A percentile compares a stretch with the other conserved stretches of the same genome.
phyloP scores from a whole-genome alignment of 2,888 invertebrate genomes.

The Agonopterix subpropinquella region DNA sequence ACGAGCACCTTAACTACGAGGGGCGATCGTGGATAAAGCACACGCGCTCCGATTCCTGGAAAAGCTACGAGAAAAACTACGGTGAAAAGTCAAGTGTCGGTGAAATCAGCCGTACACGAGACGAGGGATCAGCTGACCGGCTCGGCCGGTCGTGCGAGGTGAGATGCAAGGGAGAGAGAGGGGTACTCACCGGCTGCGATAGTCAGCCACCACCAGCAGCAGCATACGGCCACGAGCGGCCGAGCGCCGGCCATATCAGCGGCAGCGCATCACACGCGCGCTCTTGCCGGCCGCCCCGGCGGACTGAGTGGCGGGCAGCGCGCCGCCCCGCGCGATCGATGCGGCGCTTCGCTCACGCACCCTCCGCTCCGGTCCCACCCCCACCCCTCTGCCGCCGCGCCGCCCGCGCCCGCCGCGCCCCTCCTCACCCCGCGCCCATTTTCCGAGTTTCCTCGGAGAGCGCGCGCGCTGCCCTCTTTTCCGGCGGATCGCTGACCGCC shows the following conservation, averaged over 20 bases:
- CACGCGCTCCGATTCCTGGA: conserved; percentile 27
- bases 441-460: conserved; percentile 71
- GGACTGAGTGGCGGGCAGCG: conserved; percentile 50
- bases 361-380: no score
- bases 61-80: conserved; percentile 32
- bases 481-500: conserved; percentile 62
- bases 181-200: conserved; percentile 71
- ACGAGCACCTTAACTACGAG: conserved; percentile 20
- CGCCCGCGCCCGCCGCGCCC: conserved; percentile 30
- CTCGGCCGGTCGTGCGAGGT: background rate
- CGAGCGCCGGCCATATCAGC: conserved; percentile 75
- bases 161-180: conserved; percentile 1
- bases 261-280: conserved; percentile 73
- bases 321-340: conserved; percentile 51
- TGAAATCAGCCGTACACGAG: conserved; percentile 21
- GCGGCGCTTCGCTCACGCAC: conserved; percentile 51
- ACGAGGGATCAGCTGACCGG: conserved; percentile 49
- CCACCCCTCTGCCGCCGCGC: conserved; percentile 30
- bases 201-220: conserved; percentile 73
- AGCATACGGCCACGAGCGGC: conserved; percentile 73
- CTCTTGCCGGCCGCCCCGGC: conserved; percentile 75
- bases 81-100: conserved; percentile 37
- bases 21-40: conserved; percentile 33
- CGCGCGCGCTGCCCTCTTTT: conserved; percentile 76
- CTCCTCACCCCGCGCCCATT: conserved; percentile 41